Evolutionary conservation across 2,113 vertebrate genomes (phyloP).

Genomic region (Carassius gibelio): DNA sequence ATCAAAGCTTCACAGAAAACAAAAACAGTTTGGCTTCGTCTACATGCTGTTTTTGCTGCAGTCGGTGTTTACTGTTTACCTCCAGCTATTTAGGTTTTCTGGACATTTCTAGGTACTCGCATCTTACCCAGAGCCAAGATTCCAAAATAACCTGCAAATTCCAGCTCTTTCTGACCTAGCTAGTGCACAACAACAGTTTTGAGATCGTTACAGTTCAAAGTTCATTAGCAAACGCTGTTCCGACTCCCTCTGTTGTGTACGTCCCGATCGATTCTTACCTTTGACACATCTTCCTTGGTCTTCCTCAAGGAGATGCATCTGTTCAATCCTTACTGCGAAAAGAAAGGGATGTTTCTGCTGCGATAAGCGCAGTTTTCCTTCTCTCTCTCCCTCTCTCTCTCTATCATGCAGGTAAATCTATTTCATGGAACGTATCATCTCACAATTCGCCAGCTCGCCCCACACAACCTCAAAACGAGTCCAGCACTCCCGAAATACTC

Average conservation of each 20-base stretch:
- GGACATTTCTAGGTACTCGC: not conserved
- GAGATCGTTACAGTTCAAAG: not conserved
- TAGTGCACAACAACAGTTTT: not conserved
- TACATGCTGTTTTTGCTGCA: not conserved
- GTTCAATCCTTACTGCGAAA: slow-evolving; percentile 49
- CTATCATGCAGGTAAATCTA: slow-evolving; percentile 37
- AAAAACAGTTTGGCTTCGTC: not conserved
- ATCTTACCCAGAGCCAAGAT: not conserved
- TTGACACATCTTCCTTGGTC: slow-evolving; percentile 61
- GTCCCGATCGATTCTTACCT: slow-evolving; percentile 54
- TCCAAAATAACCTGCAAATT: not conserved
- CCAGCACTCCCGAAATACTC: slow-evolving; percentile 10
- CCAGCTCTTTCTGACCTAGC: not conserved
- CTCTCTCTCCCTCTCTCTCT: slow-evolving; percentile 18
- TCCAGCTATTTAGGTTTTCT: not conserved
- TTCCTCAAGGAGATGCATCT: slow-evolving; percentile 65
- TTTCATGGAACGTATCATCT: slow-evolving; percentile 24
- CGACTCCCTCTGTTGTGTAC: not conserved
- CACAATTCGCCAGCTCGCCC: slow-evolving; percentile 12
- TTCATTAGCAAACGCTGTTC: not conserved
- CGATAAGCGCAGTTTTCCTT: slow-evolving; percentile 19
- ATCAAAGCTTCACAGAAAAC: not conserved
- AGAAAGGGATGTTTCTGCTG: slow-evolving; percentile 34
- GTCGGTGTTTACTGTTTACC: slow-evolving; percentile 3
- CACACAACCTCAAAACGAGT: slow-evolving; percentile 19